Base-by-base conservation (phyloP, 2,797 vertebrate species). In the Mus caroli region DNA sequence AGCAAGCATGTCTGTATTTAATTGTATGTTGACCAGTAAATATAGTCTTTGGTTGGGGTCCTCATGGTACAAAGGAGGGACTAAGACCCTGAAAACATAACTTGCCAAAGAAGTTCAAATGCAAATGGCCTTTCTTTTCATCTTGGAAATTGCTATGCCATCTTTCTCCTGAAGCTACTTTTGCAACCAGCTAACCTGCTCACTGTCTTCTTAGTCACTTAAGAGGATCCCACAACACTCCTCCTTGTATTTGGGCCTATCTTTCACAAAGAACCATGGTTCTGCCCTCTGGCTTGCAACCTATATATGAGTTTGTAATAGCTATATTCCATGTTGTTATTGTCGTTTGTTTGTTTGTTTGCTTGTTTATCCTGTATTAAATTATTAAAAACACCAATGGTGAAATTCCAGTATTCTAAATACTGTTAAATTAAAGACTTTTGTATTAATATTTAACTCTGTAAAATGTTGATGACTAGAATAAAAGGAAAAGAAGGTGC, bases 361-460 rank as follows among this genome's bases (percentile, higher is more conserved):
- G 13, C 31, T 67, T 67, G 43, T 60, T 58, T 43, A 43, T 12
- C n/a, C 3, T 62, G 31, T 12, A 83, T 93, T 80, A 86, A 95
- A 75, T 75, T 78, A 11, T 69, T 56, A 52, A 84, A 43, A 40
- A 75, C 10, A 2, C 73, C 50, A 67, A 8, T 40, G n/a, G 13
- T 78, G 31, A 26, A 43, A 71, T 82, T 73, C 28, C 0, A n/a
- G 10, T 50, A 87, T 62, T 75, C 14, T 75, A 80, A 92, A 71
- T 54, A 40, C 90, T 6, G 0, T 93, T 58, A 90, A 96, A 88
- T 91, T 86, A 91, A 97, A 86, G 17, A 43, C 2, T 43, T 62
- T 84, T 24, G 22, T 60, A 54, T 24, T 67, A 79, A 20, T 67
- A 4, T 52, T 79, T 90, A 17, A 84, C 50, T 79, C 26, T 34